Conservation (phyloP, 1,140 invertebrate species). For the Bombus huntii region DNA sequence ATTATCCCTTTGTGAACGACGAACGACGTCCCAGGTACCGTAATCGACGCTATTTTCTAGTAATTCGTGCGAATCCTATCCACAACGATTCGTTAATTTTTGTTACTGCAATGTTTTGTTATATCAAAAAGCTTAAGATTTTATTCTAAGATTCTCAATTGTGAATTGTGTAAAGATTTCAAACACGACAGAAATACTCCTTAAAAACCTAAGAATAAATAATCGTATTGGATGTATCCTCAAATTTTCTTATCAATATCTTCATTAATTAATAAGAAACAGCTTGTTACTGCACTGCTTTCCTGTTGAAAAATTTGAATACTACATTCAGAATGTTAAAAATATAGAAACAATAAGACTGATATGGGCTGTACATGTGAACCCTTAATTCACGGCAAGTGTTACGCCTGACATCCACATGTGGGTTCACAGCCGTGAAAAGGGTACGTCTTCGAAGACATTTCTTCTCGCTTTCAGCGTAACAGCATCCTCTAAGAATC, state of each 20-base stretch:
- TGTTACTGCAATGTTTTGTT: background rate
- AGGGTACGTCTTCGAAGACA: background rate
- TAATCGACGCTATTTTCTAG: background rate
- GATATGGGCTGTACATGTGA: too few species aligned
- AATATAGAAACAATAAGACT: background rate
- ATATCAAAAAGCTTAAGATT: background rate
- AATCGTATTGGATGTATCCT: too few species aligned
- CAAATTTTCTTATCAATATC: too few species aligned
- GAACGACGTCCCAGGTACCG: background rate
- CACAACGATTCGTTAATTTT: background rate
- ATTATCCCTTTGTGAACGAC: conserved; percentile 21
- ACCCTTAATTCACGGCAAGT: background rate
- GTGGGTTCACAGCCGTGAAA: background rate
- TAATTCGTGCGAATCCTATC: background rate
- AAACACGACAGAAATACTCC: too few species aligned
- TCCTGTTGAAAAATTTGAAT: background rate
- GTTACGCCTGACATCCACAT: background rate
- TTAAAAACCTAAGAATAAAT: background rate
- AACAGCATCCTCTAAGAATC: too few species aligned
- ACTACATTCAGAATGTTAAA: background rate
- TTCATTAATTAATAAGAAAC: background rate
- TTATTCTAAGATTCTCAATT: background rate
- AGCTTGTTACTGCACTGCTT: background rate
- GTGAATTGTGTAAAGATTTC: too few species aligned
- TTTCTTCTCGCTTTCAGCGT: too few species aligned